Evolutionary conservation across 2,113 vertebrate species (phyloP).

Genomic region (Heliornis fulica): DNA sequence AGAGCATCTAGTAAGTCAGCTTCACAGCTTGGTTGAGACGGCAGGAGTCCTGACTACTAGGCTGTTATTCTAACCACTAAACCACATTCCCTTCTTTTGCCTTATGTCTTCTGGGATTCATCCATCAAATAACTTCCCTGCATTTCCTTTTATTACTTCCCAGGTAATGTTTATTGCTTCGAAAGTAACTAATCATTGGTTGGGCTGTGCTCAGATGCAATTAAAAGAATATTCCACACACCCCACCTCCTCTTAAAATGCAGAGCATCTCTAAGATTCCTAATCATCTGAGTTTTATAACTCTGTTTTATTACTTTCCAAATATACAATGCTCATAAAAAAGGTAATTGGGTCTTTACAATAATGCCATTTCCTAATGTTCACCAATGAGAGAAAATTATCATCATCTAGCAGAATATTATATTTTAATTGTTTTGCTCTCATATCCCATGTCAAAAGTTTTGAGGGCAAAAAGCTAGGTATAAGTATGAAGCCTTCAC

Average conservation of each 20-base stretch:
- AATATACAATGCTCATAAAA: constrained; percentile 68
- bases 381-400: constrained; percentile 54
- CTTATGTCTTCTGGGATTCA: constrained; percentile 46
- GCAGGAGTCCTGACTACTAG: background rate
- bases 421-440: constrained; percentile 45
- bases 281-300: constrained; percentile 70
- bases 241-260: constrained; percentile 45
- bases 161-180: constrained; percentile 70
- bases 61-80: constrained; percentile 45
- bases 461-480: constrained; percentile 17
- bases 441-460: constrained; percentile 2
- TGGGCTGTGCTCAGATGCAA: constrained; percentile 46
- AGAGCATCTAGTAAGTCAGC: constrained; percentile 3
- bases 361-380: constrained; percentile 65
- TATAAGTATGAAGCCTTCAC: background rate
- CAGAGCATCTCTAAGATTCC: constrained; percentile 56
- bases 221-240: constrained; percentile 55
- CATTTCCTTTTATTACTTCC: constrained; percentile 66
- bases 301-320: constrained; percentile 67
- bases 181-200: constrained; percentile 62
- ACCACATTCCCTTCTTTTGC: constrained; percentile 17
- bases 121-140: constrained; percentile 53
- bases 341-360: constrained; percentile 69
- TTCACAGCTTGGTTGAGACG: background rate
- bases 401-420: constrained; percentile 45